Base-by-base conservation (phyloP, 1,140 invertebrate genomes). In the Tetraneura akinire region DNA sequence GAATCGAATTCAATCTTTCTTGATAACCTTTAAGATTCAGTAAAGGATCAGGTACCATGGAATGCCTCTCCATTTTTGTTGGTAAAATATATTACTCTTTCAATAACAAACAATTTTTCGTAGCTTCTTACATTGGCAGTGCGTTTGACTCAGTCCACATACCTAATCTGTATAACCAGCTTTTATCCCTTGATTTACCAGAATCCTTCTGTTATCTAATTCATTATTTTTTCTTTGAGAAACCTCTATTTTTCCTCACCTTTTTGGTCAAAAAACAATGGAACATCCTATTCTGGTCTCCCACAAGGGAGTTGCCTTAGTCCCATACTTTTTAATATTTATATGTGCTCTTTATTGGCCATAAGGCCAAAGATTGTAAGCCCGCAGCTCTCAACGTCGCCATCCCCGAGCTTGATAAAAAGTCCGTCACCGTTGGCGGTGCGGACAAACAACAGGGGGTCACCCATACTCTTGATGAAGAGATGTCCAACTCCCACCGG, bases 281-380 rank as follows among this genome's bases (percentile, higher is more conserved):
- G 47, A 9, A 10, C 16, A 9, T 51, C 47, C 47, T 51, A 51
- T 51, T 51, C 9, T 51, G 47, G 47, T 51, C 47, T 51, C 47
- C 47, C 47, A 10, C 47, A 51, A 51, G 47, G 47, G 47, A 51
- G 47, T 16, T 51, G 47, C 16, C 47, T 51, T 51, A 51, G 16
- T 51, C 16, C 47, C 16, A 51, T 51, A 10, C 47, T 51, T 16
- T 51, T 51, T 51, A 51, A 51, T 51, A 16, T 51, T 51, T 51
- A 51, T 51, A 51, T 51, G 47, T 51, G 47, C 47, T 51, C 47
- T n/a, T n/a, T n/a, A n/a, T n/a, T n/a, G n/a, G n/a, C n/a, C n/a
- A n/a, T n/a, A n/a, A n/a, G n/a, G n/a, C n/a, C n/a, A n/a, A n/a
- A n/a, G n/a, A n/a, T n/a, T n/a, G n/a, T n/a, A n/a, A n/a, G n/a